Base-by-base conservation (phyloP, 2,888 invertebrate species). In the Acanthosepion pharaonis region DNA sequence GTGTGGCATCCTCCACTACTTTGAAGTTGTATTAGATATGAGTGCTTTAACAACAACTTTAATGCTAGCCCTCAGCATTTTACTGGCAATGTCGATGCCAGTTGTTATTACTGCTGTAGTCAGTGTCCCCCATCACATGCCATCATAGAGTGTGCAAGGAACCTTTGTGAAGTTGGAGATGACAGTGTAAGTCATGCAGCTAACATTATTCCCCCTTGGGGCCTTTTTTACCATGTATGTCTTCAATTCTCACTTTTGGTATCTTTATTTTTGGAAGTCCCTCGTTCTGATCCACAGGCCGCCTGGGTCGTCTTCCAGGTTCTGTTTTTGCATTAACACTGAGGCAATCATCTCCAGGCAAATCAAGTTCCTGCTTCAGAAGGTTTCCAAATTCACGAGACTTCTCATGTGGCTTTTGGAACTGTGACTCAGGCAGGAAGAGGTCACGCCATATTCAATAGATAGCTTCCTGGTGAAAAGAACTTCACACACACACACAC, bases 231-330 rank as follows among this genome's bases (percentile, higher is more conserved):
- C n/a, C n/a, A n/a, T n/a, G 78, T n/a, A 78, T n/a, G 15, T 78
- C n/a, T 78, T 78, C 78, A 33, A 78, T 33, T 78, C n/a, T n/a
- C 78, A 78, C n/a, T 78, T 78, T 78, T 78, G n/a, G 78, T 78
- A 78, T 78, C 78, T 78, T 78, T 78, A 78, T 78, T 78, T 78
- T 78, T 78, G n/a, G n/a, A 78, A 78, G 78, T 78, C 78, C 78
- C 78, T n/a, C 33, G 78, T 78, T 78, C 78, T 78, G 78, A 78
- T 78, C 78, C 78, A 78, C 78, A 78, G 78, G 78, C 78, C 78
- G 78, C 78, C 78, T 78, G 78, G 78, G 78, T 78, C 78, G 78
- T 78, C 78, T 78, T 78, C 78, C 78, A 78, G 78, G 78, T 78
- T 78, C 78, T 78, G 78, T 78, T 78, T 78, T 78, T 78, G n/a